phyloP scores from a whole-genome alignment of 1,140 invertebrate genomes.

The Musca domestica region DNA sequence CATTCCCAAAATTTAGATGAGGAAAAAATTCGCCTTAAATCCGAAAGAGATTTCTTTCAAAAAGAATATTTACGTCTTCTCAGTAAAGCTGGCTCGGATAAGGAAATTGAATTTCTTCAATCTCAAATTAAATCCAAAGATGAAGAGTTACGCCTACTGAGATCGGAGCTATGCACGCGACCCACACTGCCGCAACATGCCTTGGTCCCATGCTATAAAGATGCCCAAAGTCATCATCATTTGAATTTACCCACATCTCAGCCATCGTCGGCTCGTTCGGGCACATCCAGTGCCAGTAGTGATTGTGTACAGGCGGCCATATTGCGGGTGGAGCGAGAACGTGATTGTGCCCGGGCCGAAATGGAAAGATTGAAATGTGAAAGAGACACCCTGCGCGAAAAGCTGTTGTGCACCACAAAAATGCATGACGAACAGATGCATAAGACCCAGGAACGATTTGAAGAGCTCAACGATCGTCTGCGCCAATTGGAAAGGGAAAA shows the following conservation, averaged over 20 bases:
- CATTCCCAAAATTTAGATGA: slow-evolving; percentile 34
- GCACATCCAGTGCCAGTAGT: slow-evolving; percentile 22
- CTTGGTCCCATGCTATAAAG: slow-evolving; percentile 1
- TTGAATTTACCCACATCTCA: not conserved
- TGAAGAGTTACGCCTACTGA: slow-evolving; percentile 40
- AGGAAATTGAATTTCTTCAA: slow-evolving; percentile 44
- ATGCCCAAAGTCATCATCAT: not conserved
- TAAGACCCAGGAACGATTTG: slow-evolving; percentile 34
- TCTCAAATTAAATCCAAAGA: slow-evolving; percentile 49
- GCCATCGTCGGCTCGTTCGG: slow-evolving; percentile 19
- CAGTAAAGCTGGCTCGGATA: slow-evolving; percentile 39
- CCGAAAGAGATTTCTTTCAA: slow-evolving; percentile 49
- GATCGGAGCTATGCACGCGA: slow-evolving; percentile 35
- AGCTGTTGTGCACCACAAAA: slow-evolving; percentile 36
- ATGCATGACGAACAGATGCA: slow-evolving; percentile 41
- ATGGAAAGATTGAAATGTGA: slow-evolving; percentile 46
- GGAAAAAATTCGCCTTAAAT: slow-evolving; percentile 42
- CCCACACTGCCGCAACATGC: slow-evolving; percentile 17
- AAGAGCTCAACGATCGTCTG: slow-evolving; percentile 36
- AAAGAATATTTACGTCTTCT: slow-evolving; percentile 48
- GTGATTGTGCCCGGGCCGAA: slow-evolving; percentile 43
- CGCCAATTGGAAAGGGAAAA: slow-evolving; percentile 42
- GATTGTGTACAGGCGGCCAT: slow-evolving; percentile 48
- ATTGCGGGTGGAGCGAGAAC: slow-evolving; percentile 40
- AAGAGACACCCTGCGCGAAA: slow-evolving; percentile 42